phyloP scores from a whole-genome alignment of 2,113 vertebrate species.

The Salvelinus fontinalis region DNA sequence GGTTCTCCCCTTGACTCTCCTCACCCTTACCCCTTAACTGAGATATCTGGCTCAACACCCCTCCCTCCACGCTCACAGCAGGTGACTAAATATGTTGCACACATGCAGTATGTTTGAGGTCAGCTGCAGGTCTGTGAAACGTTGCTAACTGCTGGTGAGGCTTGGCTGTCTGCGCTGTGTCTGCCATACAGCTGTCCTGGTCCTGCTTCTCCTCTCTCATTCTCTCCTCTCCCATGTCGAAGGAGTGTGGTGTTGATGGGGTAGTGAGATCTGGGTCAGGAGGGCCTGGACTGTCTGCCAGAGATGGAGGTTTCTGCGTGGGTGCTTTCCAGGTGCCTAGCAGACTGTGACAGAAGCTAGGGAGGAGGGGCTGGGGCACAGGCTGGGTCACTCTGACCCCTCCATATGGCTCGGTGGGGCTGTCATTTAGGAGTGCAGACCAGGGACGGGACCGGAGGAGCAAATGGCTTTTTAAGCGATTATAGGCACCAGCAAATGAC shows the following conservation, averaged over 20 bases:
- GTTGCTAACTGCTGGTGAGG: not conserved
- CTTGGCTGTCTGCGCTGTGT: not conserved
- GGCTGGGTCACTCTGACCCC: conserved; percentile 28
- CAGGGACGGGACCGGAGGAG: conserved; percentile 33
- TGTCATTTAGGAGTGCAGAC: conserved; percentile 50
- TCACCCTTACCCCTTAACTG: not conserved
- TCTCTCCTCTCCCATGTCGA: not conserved
- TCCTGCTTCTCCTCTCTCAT: conserved; percentile 15
- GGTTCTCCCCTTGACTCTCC: conserved; percentile 2
- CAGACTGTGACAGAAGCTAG: conserved; percentile 58
- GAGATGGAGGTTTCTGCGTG: conserved; percentile 43
- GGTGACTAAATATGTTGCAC: conserved; percentile 2
- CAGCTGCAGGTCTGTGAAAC: not conserved
- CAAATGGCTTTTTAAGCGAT: conserved; percentile 71
- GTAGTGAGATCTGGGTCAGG: conserved; percentile 12
- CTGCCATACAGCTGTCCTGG: not conserved
- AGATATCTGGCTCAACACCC: conserved; percentile 4
- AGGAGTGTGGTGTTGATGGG: not conserved
- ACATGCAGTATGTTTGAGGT: not conserved
- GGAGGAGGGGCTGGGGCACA: not conserved
- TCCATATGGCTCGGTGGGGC: conserved; percentile 43
- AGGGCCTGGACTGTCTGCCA: conserved; percentile 34
- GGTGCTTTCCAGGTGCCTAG: conserved; percentile 39
- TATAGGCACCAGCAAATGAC: conserved; percentile 53
- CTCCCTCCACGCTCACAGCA: conserved; percentile 11